phyloP scores from a whole-genome alignment of 2,888 invertebrate species.

The Oeneis ivallda region DNA sequence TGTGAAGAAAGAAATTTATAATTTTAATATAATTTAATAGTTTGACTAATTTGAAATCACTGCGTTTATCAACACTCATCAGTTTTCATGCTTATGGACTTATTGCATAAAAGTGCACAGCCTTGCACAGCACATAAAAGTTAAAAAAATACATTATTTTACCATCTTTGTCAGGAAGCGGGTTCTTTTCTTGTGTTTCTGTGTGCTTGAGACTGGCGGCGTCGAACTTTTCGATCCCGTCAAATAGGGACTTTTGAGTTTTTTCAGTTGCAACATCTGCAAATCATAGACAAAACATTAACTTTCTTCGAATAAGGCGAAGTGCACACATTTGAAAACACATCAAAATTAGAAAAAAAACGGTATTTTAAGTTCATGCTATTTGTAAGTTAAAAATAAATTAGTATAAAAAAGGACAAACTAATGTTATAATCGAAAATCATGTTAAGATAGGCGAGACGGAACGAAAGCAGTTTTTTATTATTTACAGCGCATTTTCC shows the following conservation, averaged over 20 bases:
- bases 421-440: slow-evolving; percentile 20
- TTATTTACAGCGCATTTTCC: slow-evolving; percentile 20
- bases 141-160: slow-evolving; percentile 44
- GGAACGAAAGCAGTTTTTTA: slow-evolving; percentile 22
- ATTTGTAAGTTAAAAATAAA: slow-evolving; percentile 40
- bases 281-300: slow-evolving; percentile 52
- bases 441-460: slow-evolving; percentile 25
- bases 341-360: not conserved
- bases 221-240: slow-evolving; percentile 93
- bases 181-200: slow-evolving; percentile 95
- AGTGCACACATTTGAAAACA: not conserved
- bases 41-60: not conserved
- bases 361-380: slow-evolving; percentile 47
- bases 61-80: slow-evolving; percentile 3
- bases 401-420: slow-evolving; percentile 26
- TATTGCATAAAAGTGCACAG: not conserved
- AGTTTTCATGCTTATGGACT: not conserved
- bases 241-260: slow-evolving; percentile 90
- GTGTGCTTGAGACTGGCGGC: slow-evolving; percentile 92
- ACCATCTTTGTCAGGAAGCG: slow-evolving; percentile 97
- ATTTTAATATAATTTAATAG: no score
- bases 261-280: slow-evolving; percentile 94
- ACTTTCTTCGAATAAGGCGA: slow-evolving; percentile 6
- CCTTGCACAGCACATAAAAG: not conserved
- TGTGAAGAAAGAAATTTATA: no score